phyloP scores from a whole-genome alignment of 2,113 vertebrate genomes.

The Xenopus laevis region DNA sequence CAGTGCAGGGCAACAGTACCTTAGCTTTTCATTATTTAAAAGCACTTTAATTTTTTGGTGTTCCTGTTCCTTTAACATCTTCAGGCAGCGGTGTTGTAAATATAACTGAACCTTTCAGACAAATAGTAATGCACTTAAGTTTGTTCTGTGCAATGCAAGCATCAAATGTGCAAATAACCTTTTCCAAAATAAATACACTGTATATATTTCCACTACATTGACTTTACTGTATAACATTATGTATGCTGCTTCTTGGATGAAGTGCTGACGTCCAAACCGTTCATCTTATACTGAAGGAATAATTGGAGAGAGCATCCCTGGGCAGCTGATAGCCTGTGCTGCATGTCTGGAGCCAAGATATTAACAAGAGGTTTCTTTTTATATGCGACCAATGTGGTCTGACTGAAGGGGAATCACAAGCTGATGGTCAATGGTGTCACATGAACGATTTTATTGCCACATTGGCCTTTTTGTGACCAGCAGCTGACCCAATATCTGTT shows the following conservation, averaged over 20 bases:
- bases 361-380: conserved; percentile 34
- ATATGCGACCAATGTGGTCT: background rate
- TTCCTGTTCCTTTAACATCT: too few species aligned
- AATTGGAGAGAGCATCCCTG: conserved; percentile 8
- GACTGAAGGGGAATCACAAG: conserved; percentile 22
- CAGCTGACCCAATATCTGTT: background rate
- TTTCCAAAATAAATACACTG: too few species aligned
- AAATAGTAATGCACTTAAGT: too few species aligned
- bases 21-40: too few species aligned
- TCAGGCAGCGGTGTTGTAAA: too few species aligned
- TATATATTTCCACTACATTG: too few species aligned
- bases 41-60: too few species aligned
- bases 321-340: conserved; percentile 33
- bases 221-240: too few species aligned
- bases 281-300: conserved; percentile 4
- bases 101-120: too few species aligned
- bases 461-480: conserved; percentile 6
- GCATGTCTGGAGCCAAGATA: background rate
- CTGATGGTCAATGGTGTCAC: conserved; percentile 21
- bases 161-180: too few species aligned
- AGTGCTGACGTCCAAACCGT: conserved; percentile 3
- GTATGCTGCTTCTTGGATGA: conserved; percentile 2
- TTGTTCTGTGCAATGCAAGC: too few species aligned
- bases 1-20: too few species aligned
- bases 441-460: conserved; percentile 21